Base-by-base conservation (phyloP, 2,888 invertebrate genomes). In the Anthophora plumipes region DNA sequence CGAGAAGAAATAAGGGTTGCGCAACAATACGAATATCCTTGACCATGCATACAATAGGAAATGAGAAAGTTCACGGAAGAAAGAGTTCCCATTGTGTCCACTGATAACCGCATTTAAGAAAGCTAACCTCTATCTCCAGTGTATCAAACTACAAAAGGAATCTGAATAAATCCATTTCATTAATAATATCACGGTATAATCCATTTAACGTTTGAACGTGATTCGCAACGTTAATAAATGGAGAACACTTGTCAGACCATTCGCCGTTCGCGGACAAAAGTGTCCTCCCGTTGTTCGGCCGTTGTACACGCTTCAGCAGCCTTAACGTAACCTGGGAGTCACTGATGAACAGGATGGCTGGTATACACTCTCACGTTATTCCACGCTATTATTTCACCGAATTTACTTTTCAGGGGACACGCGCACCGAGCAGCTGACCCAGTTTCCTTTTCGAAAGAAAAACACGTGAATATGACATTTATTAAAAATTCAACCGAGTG, bases 401-500 rank as follows among this genome's bases (percentile, higher is more conserved):
- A 80, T 81, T 78, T 76, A 70, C 75, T 73, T 61, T 70, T 57
- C 12, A 50, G n/a, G 77, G 69, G 31, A 31, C 31, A 68, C 61
- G 50, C 48, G 75, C 60, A 60, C 63, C 71, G 70, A 37, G 20
- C 31, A 14, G 57, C 8, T 73, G 83, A 87, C 83, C 83, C 57
- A 86, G 57, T 83, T 67, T 72, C 71, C 50, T n/a, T 41, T 14
- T 48, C 64, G 64, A 66, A 82, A 82, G 77, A 80, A 81, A 80
- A 86, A 85, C 60, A 75, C 76, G 69, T 60, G 75, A 74, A 69
- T 77, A 84, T 70, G 74, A 86, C 76, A 82, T 72, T 81, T 85
- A 85, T 85, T 85, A 80, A 87, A 87, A 85, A 82, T 87, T 85
- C 77, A 82, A 71, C 55, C 72, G 73, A 85, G 82, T 77, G 75